Conservation (phyloP, 2,888 invertebrate species). For the Apamea anceps region DNA sequence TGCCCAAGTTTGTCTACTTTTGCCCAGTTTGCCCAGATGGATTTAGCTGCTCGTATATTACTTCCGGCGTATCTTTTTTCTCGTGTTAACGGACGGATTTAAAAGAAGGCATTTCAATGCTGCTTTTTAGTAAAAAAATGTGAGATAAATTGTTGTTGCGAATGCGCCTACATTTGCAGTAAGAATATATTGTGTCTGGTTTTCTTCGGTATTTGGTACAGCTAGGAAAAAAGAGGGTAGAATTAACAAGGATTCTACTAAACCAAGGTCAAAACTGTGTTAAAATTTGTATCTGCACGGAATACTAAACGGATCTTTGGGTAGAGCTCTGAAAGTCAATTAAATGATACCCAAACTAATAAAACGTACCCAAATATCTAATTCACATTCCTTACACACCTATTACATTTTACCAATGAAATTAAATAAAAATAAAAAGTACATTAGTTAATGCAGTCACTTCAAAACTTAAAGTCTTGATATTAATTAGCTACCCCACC, state of each 20-base stretch:
- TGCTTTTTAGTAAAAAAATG: background rate
- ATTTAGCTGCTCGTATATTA: conserved; percentile 56
- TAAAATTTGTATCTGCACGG: conserved; percentile 7
- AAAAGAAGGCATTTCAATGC: conserved; percentile 10
- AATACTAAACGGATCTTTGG: conserved; percentile 21
- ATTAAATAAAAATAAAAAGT: background rate
- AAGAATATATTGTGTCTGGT: background rate
- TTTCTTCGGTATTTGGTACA: background rate
- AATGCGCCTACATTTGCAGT: conserved; percentile 5
- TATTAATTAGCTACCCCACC: background rate
- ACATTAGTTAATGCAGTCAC: background rate
- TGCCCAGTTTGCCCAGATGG: conserved; percentile 41
- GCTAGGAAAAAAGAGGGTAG: background rate
- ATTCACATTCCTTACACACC: conserved; percentile 1
- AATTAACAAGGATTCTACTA: background rate
- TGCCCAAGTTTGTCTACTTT: conserved; percentile 29
- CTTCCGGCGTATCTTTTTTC: conserved; percentile 44
- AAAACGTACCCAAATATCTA: conserved; percentile 1
- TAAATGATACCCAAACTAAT: conserved; percentile 19
- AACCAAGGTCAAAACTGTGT: background rate
- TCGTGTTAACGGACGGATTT: conserved; percentile 26
- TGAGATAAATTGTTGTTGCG: conserved; percentile 2
- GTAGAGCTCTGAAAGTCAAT: conserved; percentile 15
- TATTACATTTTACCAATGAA: no score
- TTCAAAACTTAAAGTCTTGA: background rate